Percentiles rank a stretch among this genome's conserved stretches.
phyloP scores from a whole-genome alignment of 2,888 invertebrate species.

The Unio pictorum region DNA sequence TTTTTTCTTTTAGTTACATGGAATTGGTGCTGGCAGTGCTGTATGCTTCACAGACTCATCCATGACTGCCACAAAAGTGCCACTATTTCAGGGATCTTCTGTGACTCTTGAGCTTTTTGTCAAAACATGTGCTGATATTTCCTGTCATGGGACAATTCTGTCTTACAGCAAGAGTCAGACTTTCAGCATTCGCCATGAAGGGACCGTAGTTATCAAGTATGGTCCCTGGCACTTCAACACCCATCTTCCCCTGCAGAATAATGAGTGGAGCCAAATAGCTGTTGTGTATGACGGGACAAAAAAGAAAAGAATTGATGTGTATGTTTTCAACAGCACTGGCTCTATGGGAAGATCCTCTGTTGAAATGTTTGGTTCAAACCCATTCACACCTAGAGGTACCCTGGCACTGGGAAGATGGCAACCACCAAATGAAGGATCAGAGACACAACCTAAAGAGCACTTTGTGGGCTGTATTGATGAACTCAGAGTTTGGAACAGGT shows the following conservation, averaged over 20 bases:
- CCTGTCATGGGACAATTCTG: slow-evolving; percentile 34
- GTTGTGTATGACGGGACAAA: slow-evolving; percentile 14
- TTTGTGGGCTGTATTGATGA: slow-evolving; percentile 44
- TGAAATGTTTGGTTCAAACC: slow-evolving; percentile 1
- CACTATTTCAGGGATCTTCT: slow-evolving; percentile 11
- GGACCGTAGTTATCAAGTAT: slow-evolving; percentile 9
- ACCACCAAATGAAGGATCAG: slow-evolving; percentile 19
- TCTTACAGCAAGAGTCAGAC: slow-evolving; percentile 29
- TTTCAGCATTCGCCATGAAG: slow-evolving; percentile 19
- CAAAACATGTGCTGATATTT: slow-evolving; percentile 18
- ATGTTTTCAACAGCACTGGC: slow-evolving; percentile 14
- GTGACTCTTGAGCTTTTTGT: slow-evolving; percentile 36
- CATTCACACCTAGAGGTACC: slow-evolving; percentile 19
- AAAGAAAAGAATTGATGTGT: slow-evolving; percentile 7
- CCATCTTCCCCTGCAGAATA: slow-evolving; percentile 15
- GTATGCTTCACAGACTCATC: slow-evolving; percentile 34
- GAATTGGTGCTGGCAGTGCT: slow-evolving; percentile 26
- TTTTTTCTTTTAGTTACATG: slow-evolving; percentile 1
- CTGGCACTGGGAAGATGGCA: slow-evolving; percentile 37
- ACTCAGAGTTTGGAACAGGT: slow-evolving; percentile 40
- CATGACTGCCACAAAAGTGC: slow-evolving; percentile 12
- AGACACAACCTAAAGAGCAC: slow-evolving; percentile 17
- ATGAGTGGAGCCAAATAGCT: slow-evolving; percentile 31
- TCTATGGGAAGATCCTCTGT: slow-evolving; percentile 3
- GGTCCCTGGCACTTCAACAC: slow-evolving; percentile 14